Conservation (phyloP, 2,113 vertebrate species). For the human (Homo sapiens) region GRCh38 chr4:91281001-91281500, state of each 20-base stretch:
- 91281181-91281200: neutral
- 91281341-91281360: neutral
- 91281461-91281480: neutral
- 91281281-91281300: neutral
- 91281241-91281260: neutral
- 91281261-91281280: neutral
- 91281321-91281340: neutral
- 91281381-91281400: neutral
- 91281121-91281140: neutral
- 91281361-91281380: neutral
- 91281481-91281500: neutral
- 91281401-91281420: slow-evolving; percentile 19
- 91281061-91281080: neutral
- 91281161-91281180: neutral
- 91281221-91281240: neutral
- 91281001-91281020: neutral
- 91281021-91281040: neutral
- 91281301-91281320: neutral
- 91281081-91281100: neutral
- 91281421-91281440: neutral
- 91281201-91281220: neutral
- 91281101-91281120: neutral
- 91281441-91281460: neutral
- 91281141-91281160: neutral
- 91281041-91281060: neutral